Percentiles rank a stretch among this genome's conserved stretches.
Conservation (phyloP, 2,797 vertebrate genomes). For the Premnoplex brunnescens region DNA sequence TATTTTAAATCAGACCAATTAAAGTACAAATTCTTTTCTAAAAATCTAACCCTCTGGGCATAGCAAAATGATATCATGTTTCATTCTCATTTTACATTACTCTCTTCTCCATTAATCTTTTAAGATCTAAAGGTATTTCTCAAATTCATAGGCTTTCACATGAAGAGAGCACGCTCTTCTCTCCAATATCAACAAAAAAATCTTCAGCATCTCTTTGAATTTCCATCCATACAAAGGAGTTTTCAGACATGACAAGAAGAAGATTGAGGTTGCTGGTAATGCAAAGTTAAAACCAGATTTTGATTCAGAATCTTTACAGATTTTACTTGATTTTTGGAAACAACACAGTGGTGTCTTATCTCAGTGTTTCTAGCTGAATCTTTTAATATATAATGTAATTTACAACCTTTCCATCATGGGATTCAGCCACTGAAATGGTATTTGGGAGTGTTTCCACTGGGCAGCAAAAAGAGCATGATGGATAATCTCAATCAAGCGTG, state of each 20-base stretch:
- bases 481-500: constrained; percentile 47
- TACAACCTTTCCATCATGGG: constrained; percentile 30
- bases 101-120: neutral
- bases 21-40: neutral
- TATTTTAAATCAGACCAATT: neutral
- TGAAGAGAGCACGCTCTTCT: neutral
- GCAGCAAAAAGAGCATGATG: constrained; percentile 60
- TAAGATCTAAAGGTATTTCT: neutral
- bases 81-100: neutral
- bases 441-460: constrained; percentile 45
- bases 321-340: constrained; percentile 61
- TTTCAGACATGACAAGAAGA: neutral
- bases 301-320: constrained; percentile 19
- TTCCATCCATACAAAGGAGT: neutral
- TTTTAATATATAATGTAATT: constrained; percentile 37
- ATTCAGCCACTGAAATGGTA: constrained; percentile 35
- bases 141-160: neutral
- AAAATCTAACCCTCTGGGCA: neutral
- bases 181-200: neutral
- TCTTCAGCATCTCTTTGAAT: neutral
- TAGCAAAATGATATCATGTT: neutral
- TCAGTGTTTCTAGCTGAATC: constrained; percentile 44
- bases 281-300: constrained; percentile 32
- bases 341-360: neutral
- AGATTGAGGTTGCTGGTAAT: neutral